Base-by-base conservation (phyloP, 2,797 vertebrate species). In the Phyllotis vaccarum region DNA sequence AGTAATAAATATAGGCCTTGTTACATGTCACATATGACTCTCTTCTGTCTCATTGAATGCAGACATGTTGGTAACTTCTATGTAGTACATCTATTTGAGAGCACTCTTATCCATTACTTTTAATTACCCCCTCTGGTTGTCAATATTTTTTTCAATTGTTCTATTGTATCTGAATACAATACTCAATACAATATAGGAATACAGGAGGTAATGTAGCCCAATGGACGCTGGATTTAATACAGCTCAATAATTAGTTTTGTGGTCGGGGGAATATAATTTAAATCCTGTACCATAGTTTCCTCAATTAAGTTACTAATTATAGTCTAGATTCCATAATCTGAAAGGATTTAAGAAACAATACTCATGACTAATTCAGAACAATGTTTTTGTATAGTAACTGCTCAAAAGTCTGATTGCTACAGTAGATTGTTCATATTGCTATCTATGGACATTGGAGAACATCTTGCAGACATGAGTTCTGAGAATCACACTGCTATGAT, bases 251-350 rank as follows among this genome's bases (percentile, higher is more conserved):
- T 22, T 74, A 66, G 27, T 17, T 94, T 56, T 62, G 79, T 83
- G 31, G 79, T 58, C 12, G 21, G 13, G 22, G 27, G 29, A 87
- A 64, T 70, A 13, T 52, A 88, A 92, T n/a, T 93, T 86, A 87
- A 92, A 94, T 62, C 4, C 12, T 62, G 21, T 29, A 40, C 0
- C 4, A 37, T 31, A 29, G 56, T 93, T 86, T 91, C 37, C 52
- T 83, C n/a, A 74, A n/a, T 56, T 56, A 93, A 85, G 40, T 91
- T 95, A 34, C 40, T 76, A 89, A 66, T 72, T 80, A 74, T 14
- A 91, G 22, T 52, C 21, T 46, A 89, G 64, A 87, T 8, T 29
- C 8, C 12, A n/a, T 27, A 87, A 17, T 40, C 37, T 92, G 14
- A 2, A 46, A 81, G 12, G 0, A 70, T 66, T 70, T 80, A 92